These are phyloP conservation scores for Myotis pilosus DNA, from an alignment of 2,797 vertebrate species.

Conservation along the genomic window DNA sequence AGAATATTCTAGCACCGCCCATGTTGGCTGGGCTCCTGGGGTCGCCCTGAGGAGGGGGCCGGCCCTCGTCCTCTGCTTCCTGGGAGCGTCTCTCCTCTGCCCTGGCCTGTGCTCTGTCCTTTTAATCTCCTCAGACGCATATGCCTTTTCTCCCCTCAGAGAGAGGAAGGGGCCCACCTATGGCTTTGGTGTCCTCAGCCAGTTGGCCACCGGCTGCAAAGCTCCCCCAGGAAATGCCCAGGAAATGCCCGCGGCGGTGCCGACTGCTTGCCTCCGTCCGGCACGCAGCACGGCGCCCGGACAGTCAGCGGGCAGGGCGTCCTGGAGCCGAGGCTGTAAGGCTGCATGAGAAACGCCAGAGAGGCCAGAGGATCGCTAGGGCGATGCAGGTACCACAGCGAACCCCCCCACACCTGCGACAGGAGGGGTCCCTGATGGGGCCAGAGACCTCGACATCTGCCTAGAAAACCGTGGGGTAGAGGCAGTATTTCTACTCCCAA, in stretches of 20 bases:
- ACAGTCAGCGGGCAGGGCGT: neutral
- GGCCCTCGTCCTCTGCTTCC: accelerated
- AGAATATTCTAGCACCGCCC: accelerated
- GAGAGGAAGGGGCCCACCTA: neutral
- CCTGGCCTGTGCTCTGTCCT: neutral
- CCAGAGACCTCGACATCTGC: neutral
- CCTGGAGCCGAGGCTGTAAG: neutral
- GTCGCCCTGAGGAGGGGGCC: neutral
- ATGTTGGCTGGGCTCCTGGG: too few relatives aligned
- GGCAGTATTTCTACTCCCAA: neutral
- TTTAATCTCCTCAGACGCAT: neutral
- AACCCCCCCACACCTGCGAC: too few relatives aligned
- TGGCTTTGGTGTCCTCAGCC: neutral
- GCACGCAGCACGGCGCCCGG: neutral
- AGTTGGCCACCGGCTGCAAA: too few relatives aligned
- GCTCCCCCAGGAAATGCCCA: neutral
- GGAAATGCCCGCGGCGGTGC: neutral
- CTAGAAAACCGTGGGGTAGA: neutral
- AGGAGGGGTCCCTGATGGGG: neutral
- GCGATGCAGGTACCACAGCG: too few relatives aligned
- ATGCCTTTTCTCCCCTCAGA: neutral
- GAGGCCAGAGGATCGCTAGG: accelerated
- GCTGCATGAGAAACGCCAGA: neutral
- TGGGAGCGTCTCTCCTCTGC: neutral
- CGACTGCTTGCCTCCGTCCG: neutral